Evolutionary conservation across 2,113 vertebrate genomes (phyloP), one percentile per base, ranked within the genome.

Genomic region (Crotalus tigris): DNA sequence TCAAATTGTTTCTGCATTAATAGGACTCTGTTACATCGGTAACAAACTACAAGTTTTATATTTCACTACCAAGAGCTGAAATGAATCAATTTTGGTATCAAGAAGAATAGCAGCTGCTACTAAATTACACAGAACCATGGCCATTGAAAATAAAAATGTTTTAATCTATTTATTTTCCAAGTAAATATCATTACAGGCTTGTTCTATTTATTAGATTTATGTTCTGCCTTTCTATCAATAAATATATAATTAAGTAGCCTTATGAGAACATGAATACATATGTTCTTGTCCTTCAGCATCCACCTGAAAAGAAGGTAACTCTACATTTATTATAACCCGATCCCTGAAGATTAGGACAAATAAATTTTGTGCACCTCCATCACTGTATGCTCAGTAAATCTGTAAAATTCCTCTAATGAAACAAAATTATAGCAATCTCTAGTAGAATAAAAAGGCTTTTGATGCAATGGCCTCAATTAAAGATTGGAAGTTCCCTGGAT

Each of bases 11-110:
- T 69, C n/a, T 95, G 64, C 0, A 0, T 6, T 53, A 90, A 26
- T 0, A 0, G 2, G 7, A 11, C 55, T 87, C 19, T 11, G 51
- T 3, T 94, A 49, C 89, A 88, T 33, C 10, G 90, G 29, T 9
- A 46, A 21, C 33, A 6, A 92, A 57, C 3, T 89, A 1, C 69
- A 0, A 0, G n/a, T 46, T 58, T 88, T 55, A 90, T 17, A 88
- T 75, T 2, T 6, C 81, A 58, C 1, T 19, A 89, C 19, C 19
- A 81, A 81, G 17, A 44, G 75, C 33, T 81, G 33, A 81, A 81
- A 33, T 81, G 17, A 81, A 81, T 81, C 15, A 44, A 81, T 21
- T 81, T 44, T 81, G 44, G 7, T 7, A 90, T 90, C 5, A 90
- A 61, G 44, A 90, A 3, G 15, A 61, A 61, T 13, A 21, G 51